Percentiles rank a stretch among this genome's conserved stretches.
Conservation (phyloP, 2,888 invertebrate species). For the Eristalis tenax region DNA sequence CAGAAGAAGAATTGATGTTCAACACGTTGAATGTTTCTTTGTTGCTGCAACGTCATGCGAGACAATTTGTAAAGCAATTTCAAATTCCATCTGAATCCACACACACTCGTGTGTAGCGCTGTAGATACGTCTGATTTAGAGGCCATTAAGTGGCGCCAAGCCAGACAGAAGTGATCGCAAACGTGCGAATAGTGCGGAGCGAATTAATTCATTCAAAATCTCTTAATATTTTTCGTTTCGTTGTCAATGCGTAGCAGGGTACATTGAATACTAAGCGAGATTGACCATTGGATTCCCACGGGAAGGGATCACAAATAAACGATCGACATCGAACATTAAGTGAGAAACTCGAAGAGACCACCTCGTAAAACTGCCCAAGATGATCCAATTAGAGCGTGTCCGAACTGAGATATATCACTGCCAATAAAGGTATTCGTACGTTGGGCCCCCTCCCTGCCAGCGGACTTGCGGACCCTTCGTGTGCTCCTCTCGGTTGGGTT, state of each 20-base stretch:
- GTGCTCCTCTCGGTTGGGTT: neutral
- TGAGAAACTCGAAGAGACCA: slow-evolving; percentile 36
- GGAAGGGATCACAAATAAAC: slow-evolving; percentile 30
- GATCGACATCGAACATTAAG: slow-evolving; percentile 41
- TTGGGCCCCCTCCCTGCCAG: neutral
- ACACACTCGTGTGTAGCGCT: neutral
- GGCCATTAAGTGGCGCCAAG: slow-evolving; percentile 22
- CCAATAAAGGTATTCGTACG: slow-evolving; percentile 16
- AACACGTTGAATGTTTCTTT: neutral
- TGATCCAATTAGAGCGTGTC: slow-evolving; percentile 61
- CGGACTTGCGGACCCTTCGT: neutral
- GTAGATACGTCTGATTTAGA: neutral
- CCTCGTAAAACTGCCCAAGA: slow-evolving; percentile 60
- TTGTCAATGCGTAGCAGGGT: neutral
- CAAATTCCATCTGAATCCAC: neutral
- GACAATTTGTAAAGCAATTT: slow-evolving; percentile 15
- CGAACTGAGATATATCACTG: slow-evolving; percentile 30
- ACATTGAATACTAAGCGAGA: neutral
- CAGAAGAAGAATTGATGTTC: neutral
- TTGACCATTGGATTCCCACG: slow-evolving; percentile 31
- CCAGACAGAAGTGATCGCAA: neutral
- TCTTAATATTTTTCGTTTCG: neutral
- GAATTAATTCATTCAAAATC: slow-evolving; percentile 26
- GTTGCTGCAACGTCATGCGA: neutral
- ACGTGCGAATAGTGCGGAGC: neutral